Evolutionary conservation across 2,888 invertebrate genomes (phyloP).

Genomic region (Andrena praecox): DNA sequence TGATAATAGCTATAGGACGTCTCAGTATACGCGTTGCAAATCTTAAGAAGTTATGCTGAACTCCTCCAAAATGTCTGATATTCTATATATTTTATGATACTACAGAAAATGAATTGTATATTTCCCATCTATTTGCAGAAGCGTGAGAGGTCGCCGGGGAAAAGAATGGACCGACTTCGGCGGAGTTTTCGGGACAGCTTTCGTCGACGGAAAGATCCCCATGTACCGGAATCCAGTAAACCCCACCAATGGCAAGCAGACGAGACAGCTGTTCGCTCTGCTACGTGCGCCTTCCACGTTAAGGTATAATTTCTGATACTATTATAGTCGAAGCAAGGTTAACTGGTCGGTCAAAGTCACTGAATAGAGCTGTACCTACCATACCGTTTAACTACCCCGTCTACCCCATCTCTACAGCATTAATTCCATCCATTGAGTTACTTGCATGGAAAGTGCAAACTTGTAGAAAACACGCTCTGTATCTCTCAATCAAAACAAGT

Average conservation of each 20-base stretch:
- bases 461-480: no score
- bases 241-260: conserved; percentile 99
- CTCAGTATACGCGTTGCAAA: no score
- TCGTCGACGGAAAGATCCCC: conserved; percentile 94
- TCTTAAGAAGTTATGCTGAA: no score
- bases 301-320: conserved; percentile 87
- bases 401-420: neutral
- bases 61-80: no score
- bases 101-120: conserved; percentile 11
- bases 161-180: conserved; percentile 94
- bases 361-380: neutral
- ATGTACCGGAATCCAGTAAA: conserved; percentile 95
- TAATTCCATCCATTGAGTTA: no score
- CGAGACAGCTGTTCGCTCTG: conserved; percentile 97
- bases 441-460: no score
- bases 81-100: neutral
- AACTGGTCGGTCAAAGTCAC: neutral
- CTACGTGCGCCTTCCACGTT: conserved; percentile 98
- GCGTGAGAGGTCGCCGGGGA: conserved; percentile 89
- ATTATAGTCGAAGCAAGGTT: neutral
- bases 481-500: no score
- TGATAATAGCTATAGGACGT: no score
- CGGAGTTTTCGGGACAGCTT: conserved; percentile 97
- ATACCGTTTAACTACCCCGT: neutral
- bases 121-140: conserved; percentile 84